Conservation (phyloP, 1,140 invertebrate species). For the Panulirus ornatus region DNA sequence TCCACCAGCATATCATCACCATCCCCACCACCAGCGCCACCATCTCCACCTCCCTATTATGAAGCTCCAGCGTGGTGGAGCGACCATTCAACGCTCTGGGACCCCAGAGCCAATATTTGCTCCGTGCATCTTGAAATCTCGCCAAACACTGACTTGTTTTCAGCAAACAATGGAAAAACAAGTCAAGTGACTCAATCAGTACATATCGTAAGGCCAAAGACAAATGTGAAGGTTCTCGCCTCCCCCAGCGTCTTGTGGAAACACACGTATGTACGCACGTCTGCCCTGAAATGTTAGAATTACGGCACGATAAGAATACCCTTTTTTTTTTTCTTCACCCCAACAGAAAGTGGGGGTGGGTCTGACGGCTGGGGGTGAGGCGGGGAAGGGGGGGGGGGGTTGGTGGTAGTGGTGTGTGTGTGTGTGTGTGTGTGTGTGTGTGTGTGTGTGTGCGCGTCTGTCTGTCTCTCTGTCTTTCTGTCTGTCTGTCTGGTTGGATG, state of each 20-base stretch:
- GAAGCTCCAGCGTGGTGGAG: not conserved
- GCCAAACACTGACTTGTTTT: conserved; percentile 51
- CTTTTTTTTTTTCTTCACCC: no score
- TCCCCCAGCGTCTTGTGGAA: not conserved
- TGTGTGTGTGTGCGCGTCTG: not conserved
- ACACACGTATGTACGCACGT: not conserved
- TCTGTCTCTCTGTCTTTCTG: no score
- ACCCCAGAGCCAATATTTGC: conserved; percentile 25
- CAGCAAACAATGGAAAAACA: conserved; percentile 33
- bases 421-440: not conserved
- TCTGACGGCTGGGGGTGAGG: not conserved
- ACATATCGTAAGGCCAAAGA: not conserved
- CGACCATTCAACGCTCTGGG: not conserved
- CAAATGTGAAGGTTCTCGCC: not conserved
- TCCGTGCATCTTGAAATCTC: conserved; percentile 39
- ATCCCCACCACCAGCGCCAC: not conserved
- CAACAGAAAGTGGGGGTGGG: no score
- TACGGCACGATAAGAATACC: no score
- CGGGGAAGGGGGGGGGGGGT: not conserved
- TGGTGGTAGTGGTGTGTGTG: not conserved
- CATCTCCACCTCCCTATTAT: not conserved
- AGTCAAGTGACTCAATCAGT: conserved; percentile 27
- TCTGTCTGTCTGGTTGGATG: no score
- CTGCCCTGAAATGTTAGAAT: no score
- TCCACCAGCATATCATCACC: not conserved